Base-by-base conservation (phyloP, 1,140 invertebrate species). In the Drosophila jambulina region DNA sequence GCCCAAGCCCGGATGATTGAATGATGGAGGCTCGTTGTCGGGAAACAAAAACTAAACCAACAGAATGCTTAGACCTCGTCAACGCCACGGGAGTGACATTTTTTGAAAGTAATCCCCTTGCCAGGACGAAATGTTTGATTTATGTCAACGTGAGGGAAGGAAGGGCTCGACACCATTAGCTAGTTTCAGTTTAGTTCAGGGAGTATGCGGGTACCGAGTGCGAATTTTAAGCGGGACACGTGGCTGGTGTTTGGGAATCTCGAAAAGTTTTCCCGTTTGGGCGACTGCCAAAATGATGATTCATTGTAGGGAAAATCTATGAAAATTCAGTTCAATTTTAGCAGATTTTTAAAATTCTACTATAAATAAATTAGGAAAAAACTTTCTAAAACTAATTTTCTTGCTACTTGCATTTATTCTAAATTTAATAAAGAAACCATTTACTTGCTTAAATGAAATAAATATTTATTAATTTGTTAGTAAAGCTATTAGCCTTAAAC, bases 101-200 rank as follows among this genome's bases (percentile, higher is more conserved):
- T 75, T 83, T 75, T 79, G 60, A 77, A 87, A 80, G 68, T 83
- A 88, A 87, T 87, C 84, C 80, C 42, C 63, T 23, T 6, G 42
- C 29, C 57, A 43, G 64, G 15, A 36, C 61, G 69, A 80, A 88
- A 78, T 83, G 72, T 88, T 80, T 88, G 83, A 87, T 87, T 88
- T 88, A 87, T 87, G 84, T 87, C 84, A 83, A 88, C 48, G 68
- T 65, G 45, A 42, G 43, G 46, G 21, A 53, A 53, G 29, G 12
- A 21, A 34, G 63, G 34, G 21, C 29, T 23, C 56, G 38, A 42
- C 36, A 40, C 53, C 67, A 72, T 71, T 72, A 72, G 53, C 36
- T 32, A 32, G 56, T 64, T 54, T 21, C 12, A 2, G 57, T 51
- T 32, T 63, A 34, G 51, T 60, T 34, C 15, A 0, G 53, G 15